Conservation (phyloP, 2,888 invertebrate genomes). For the Charanyca ferruginea region DNA sequence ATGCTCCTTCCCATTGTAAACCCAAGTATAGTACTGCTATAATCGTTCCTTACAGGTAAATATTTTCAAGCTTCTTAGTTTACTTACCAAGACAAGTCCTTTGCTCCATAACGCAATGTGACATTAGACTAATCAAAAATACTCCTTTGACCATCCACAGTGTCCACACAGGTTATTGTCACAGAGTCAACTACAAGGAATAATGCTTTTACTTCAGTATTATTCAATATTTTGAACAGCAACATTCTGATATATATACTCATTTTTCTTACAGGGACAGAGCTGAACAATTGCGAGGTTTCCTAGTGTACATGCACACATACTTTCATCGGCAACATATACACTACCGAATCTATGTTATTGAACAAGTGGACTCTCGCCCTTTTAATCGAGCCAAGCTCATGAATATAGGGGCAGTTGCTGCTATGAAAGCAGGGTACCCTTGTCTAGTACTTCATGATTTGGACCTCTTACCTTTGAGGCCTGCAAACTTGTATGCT, state of each 20-base stretch:
- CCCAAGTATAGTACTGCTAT: slow-evolving; percentile 94
- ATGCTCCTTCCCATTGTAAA: slow-evolving; percentile 81
- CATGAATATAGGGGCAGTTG: slow-evolving; percentile 96
- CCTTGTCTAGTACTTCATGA: slow-evolving; percentile 97
- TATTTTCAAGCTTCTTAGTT: neutral
- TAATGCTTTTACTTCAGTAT: too few relatives aligned
- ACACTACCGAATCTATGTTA: slow-evolving; percentile 96
- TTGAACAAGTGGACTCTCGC: slow-evolving; percentile 95
- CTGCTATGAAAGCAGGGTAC: slow-evolving; percentile 94
- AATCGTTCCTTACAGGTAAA: slow-evolving; percentile 94
- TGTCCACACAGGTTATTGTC: too few relatives aligned
- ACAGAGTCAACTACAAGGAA: too few relatives aligned
- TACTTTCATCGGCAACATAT: slow-evolving; percentile 95
- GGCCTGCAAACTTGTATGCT: slow-evolving; percentile 95
- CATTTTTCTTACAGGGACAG: slow-evolving; percentile 91
- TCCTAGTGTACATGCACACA: slow-evolving; percentile 96
- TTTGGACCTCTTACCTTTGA: slow-evolving; percentile 96
- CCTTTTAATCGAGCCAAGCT: slow-evolving; percentile 97
- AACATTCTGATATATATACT: too few relatives aligned
- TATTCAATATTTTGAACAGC: too few relatives aligned
- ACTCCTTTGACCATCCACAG: neutral
- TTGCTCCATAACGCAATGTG: too few relatives aligned
- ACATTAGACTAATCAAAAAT: neutral
- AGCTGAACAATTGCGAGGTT: slow-evolving; percentile 93
- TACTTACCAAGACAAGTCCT: neutral